Conservation (phyloP, 2,888 invertebrate genomes). For the Troglohyphantes excavatus region DNA sequence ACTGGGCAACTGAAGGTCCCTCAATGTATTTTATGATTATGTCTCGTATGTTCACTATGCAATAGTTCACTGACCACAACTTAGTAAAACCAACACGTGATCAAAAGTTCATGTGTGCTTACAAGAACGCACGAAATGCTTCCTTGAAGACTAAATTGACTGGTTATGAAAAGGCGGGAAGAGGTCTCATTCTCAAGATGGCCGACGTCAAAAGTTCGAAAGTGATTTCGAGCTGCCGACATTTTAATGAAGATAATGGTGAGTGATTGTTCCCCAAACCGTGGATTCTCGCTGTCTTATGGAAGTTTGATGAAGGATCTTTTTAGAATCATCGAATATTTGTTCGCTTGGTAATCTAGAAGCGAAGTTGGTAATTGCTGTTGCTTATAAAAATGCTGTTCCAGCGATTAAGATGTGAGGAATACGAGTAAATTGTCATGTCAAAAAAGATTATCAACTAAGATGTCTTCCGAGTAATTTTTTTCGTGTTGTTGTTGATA, state of each 20-base stretch:
- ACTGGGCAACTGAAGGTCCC: no score
- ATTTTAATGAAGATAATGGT: slow-evolving; percentile 62
- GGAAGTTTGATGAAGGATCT: slow-evolving; percentile 15
- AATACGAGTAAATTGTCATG: slow-evolving; percentile 23
- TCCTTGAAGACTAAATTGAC: slow-evolving; percentile 28
- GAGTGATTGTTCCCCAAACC: slow-evolving; percentile 53
- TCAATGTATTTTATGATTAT: no score
- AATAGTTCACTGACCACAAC: slow-evolving; percentile 50
- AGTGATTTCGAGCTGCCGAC: slow-evolving; percentile 35
- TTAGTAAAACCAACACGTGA: neutral
- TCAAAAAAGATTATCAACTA: slow-evolving; percentile 32
- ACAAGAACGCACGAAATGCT: slow-evolving; percentile 3
- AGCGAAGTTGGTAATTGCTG: slow-evolving; percentile 11
- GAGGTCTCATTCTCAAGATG: neutral
- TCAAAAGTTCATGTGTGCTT: slow-evolving; percentile 12
- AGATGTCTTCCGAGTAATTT: slow-evolving; percentile 15
- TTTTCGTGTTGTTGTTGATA: slow-evolving; percentile 15
- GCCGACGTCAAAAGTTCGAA: slow-evolving; percentile 2
- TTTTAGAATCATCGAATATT: neutral
- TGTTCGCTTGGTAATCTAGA: neutral
- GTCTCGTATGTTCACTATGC: no score
- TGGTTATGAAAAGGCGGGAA: slow-evolving; percentile 50
- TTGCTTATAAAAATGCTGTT: neutral
- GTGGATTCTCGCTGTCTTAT: neutral
- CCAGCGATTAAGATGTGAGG: slow-evolving; percentile 36